phyloP scores from a whole-genome alignment of 2,113 vertebrate species.

The Microcebus griseorufus region DNA sequence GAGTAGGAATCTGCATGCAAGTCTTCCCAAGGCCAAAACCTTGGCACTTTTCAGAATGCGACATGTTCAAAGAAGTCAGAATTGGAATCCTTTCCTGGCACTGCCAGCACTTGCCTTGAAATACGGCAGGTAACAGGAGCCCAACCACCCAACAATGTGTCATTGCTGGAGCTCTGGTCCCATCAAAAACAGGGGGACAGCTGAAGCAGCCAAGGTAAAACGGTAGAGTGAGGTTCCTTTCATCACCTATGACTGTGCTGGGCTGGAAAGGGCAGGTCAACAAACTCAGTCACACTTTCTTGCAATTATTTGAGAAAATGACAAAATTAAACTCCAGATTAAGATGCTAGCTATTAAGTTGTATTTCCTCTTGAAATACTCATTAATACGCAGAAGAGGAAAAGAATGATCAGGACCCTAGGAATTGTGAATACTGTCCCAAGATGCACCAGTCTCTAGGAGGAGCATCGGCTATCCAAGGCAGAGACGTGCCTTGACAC shows the following conservation, averaged over 20 bases:
- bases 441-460: neutral
- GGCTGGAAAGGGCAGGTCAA: neutral
- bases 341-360: neutral
- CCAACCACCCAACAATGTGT: neutral
- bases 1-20: neutral
- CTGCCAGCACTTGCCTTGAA: neutral
- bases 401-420: neutral
- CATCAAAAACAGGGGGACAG: neutral
- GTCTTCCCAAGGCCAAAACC: neutral
- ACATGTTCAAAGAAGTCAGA: neutral
- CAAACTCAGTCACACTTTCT: neutral
- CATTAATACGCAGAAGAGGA: neutral
- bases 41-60: neutral
- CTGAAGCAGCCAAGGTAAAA: neutral
- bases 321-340: neutral
- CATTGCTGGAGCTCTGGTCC: neutral
- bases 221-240: neutral
- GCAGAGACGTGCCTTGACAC: neutral
- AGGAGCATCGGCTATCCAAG: neutral
- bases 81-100: neutral
- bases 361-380: neutral
- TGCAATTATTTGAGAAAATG: neutral
- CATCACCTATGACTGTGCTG: neutral
- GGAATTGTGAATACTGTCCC: neutral
- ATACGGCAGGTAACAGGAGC: neutral